Conservation (phyloP, 2,797 vertebrate genomes). For the Coilia nasus region DNA sequence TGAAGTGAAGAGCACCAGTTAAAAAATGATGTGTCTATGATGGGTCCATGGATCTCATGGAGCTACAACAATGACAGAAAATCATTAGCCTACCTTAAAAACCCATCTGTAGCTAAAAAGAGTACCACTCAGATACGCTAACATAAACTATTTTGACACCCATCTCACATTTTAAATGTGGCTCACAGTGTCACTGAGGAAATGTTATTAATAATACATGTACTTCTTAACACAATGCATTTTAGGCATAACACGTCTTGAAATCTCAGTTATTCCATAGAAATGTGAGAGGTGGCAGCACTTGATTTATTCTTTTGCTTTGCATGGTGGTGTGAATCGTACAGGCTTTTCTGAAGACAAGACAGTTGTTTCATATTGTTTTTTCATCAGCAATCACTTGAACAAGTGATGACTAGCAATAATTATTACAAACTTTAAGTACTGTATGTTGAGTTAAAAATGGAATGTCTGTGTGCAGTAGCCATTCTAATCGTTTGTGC, state of each 20-base stretch:
- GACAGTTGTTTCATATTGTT: background rate
- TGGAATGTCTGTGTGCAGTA: background rate
- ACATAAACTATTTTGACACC: background rate
- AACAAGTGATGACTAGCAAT: no score
- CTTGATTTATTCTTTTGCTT: slow-evolving; percentile 10
- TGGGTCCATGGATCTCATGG: background rate
- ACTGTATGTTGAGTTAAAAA: background rate
- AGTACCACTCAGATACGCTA: background rate
- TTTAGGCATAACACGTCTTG: background rate
- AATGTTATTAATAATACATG: background rate
- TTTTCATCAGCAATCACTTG: background rate
- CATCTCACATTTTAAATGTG: background rate
- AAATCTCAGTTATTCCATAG: background rate
- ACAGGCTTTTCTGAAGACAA: slow-evolving; percentile 14
- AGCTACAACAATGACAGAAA: background rate
- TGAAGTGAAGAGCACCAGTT: no score
- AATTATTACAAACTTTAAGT: background rate
- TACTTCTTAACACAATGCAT: no score
- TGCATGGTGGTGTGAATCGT: background rate
- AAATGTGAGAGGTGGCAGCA: background rate
- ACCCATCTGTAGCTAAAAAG: background rate
- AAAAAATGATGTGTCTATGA: background rate
- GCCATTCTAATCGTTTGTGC: background rate
- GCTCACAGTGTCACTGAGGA: background rate
- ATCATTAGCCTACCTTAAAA: no score